Evolutionary conservation across 2,797 vertebrate genomes (phyloP).

Genomic region (Tiaroga cobitis): DNA sequence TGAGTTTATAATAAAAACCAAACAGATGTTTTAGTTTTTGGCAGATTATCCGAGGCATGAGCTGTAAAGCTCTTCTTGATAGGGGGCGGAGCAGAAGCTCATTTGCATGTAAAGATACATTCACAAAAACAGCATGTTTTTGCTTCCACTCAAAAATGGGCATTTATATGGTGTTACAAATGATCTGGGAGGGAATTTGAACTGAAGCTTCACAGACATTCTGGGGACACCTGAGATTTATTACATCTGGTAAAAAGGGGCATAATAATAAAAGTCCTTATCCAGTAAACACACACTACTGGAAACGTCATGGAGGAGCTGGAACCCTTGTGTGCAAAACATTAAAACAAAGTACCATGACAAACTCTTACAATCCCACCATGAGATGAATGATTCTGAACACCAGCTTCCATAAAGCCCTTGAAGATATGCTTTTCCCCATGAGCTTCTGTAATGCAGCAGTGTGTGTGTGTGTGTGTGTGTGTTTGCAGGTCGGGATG

Average conservation of each 20-base stretch:
- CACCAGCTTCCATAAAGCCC: not conserved
- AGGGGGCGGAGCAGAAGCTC: too few species aligned
- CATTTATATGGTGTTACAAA: too few species aligned
- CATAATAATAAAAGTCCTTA: not conserved
- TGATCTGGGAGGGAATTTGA: too few species aligned
- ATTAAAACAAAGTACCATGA: not conserved
- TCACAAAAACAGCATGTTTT: too few species aligned
- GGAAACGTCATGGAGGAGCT: not conserved
- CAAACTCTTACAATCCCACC: not conserved
- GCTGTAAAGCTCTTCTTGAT: not conserved
- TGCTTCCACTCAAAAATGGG: not conserved
- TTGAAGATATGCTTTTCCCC: not conserved
- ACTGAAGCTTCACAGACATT: not conserved
- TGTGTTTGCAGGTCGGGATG: constrained; percentile 68
- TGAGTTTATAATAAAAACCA: not conserved
- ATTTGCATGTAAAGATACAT: not conserved
- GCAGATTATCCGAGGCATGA: accelerated
- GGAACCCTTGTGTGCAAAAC: not conserved
- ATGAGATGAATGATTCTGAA: not conserved
- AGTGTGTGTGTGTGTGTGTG: not conserved
- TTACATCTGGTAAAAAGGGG: not conserved
- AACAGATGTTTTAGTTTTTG: not conserved
- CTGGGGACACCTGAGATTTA: not conserved
- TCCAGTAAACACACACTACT: not conserved
- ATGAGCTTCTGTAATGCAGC: not conserved